phyloP scores from a whole-genome alignment of 2,888 invertebrate species.

The Cheilosia urbana region DNA sequence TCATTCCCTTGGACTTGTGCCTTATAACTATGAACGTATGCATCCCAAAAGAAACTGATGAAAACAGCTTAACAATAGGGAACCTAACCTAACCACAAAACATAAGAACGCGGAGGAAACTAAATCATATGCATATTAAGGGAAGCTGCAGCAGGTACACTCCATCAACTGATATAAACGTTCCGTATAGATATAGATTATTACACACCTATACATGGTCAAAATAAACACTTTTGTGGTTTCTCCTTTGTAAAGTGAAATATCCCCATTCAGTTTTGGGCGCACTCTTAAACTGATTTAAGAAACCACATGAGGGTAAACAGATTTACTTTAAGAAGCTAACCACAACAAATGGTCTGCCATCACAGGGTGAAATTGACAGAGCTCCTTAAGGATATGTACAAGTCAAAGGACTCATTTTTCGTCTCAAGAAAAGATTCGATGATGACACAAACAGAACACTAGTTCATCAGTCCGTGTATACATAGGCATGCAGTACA shows the following conservation, averaged over 20 bases:
- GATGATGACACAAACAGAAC: slow-evolving; percentile 71
- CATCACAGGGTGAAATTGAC: slow-evolving; percentile 27
- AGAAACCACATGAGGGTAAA: slow-evolving; percentile 64
- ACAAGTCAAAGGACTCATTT: slow-evolving; percentile 66
- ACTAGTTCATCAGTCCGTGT: slow-evolving; percentile 55
- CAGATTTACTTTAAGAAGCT: slow-evolving; percentile 62
- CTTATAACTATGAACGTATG: too few relatives aligned
- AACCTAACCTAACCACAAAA: too few relatives aligned
- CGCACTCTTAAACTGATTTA: slow-evolving; percentile 42
- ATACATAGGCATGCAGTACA: slow-evolving; percentile 27
- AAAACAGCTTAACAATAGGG: too few relatives aligned
- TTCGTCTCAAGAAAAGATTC: slow-evolving; percentile 48
- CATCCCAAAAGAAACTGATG: too few relatives aligned
- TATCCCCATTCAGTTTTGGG: not conserved
- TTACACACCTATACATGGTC: not conserved
- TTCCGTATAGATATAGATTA: too few relatives aligned
- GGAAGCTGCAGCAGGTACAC: too few relatives aligned
- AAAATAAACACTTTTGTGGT: slow-evolving; percentile 22
- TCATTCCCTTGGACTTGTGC: too few relatives aligned
- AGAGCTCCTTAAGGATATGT: slow-evolving; percentile 56
- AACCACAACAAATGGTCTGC: slow-evolving; percentile 57
- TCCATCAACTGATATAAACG: too few relatives aligned
- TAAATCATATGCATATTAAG: too few relatives aligned
- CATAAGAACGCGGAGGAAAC: too few relatives aligned
- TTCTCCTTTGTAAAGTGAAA: slow-evolving; percentile 11